Conservation (phyloP, 2,113 vertebrate species). For the Motacilla tschutschensis region DNA sequence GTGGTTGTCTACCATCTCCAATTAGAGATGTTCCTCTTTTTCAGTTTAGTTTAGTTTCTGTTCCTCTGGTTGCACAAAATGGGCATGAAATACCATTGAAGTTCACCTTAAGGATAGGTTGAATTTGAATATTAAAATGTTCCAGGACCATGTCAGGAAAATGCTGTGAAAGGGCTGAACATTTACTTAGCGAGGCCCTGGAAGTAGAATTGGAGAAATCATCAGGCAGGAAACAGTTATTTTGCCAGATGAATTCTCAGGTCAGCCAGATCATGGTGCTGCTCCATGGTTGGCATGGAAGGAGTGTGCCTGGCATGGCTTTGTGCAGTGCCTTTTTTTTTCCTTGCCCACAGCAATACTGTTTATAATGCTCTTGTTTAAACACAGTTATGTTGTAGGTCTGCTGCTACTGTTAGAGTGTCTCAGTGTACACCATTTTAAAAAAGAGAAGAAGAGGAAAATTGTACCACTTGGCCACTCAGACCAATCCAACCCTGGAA, state of each 20-base stretch:
- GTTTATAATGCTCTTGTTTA: neutral
- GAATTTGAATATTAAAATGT: neutral
- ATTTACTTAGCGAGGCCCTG: neutral
- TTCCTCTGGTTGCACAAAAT: neutral
- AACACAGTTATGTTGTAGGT: neutral
- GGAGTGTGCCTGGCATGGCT: neutral
- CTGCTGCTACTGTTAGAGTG: rapidly evolving
- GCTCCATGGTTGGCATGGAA: neutral
- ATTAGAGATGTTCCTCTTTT: neutral
- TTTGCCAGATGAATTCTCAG: neutral
- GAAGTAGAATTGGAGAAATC: neutral
- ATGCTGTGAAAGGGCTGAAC: neutral
- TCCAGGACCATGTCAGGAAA: neutral
- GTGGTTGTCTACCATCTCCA: neutral
- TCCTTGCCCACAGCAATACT: neutral
- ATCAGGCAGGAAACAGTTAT: neutral
- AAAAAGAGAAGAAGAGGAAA: rapidly evolving
- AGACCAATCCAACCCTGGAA: neutral
- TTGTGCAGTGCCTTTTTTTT: neutral
- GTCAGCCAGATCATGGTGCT: neutral
- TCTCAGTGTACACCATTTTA: neutral
- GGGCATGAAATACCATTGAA: neutral
- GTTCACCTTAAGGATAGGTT: neutral
- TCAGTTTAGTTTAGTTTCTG: neutral
- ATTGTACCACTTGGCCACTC: neutral